Base-by-base conservation (phyloP, 2,113 vertebrate species). In the Cnemophilus loriae region DNA sequence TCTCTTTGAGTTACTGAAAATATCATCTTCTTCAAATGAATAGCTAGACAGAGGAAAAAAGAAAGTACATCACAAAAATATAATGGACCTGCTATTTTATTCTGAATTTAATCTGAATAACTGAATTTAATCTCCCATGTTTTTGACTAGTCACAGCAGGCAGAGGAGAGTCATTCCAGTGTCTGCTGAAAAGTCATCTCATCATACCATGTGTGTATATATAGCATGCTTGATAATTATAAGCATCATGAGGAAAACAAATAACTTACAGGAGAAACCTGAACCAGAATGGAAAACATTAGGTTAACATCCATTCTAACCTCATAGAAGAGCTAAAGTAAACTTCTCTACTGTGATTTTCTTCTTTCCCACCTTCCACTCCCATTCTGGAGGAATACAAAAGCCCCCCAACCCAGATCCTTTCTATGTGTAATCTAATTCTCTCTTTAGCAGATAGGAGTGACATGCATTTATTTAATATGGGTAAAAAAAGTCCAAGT, bases 11-110 rank as follows among this genome's bases (percentile, higher is more conserved):
- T 88, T 69, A 28, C 35, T 91, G 69, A 97, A 97, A 39, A 93
- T 75, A 26, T 98, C 98, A 35, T 98, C 98, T 71, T 99, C 98
- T 71, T 98, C 98, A 63, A 97, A 96, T 44, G 97, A 97, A 76
- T 93, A 75, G 92, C 98, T 98, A 76, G 49, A 69, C n/a, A 91
- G 41, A 70, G 26, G 71, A 63, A 78, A 60, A 49, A 79, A 79
- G 33, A 32, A 89, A 75, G 23, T 35, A n/a, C 5, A 47, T 76
- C 33, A 67, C n/a, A 60, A 65, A 87, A 68, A 39, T 56, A 70
- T 20, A 69, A 18, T 33, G 14, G 21, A 67, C 21, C 24, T 64
- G 27, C 13, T 74, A n/a, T 67, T 79, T 75, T 50, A 60, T 39
- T 82, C 37, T 76, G 41, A 87, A 85, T 79, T 93, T 69, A 65